Evolutionary conservation across 2,888 invertebrate species (phyloP).

Genomic region (Hyppa rectilinea): DNA sequence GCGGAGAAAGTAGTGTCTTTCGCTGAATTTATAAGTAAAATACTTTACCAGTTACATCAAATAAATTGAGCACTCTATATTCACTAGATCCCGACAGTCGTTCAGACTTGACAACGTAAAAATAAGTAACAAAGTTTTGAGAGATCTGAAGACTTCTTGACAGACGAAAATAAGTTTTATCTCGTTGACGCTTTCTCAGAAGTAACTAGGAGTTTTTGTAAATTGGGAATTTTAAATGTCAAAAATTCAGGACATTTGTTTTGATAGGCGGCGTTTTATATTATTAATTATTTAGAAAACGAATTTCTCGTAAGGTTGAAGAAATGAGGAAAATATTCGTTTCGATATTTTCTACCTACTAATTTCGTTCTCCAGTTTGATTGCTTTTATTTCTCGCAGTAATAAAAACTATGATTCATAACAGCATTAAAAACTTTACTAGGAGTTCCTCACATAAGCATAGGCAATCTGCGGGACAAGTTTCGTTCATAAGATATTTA

Average conservation of each 20-base stretch:
- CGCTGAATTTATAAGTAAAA: constrained; percentile 21
- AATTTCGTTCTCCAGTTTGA: not conserved
- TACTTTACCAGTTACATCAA: constrained; percentile 25
- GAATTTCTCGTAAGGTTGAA: constrained; percentile 9
- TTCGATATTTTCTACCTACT: not conserved
- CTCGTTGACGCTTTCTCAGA: constrained; percentile 27
- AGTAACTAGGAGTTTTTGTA: constrained; percentile 8
- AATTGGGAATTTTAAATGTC: not conserved
- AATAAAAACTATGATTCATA: constrained; percentile 32
- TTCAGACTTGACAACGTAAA: constrained; percentile 50
- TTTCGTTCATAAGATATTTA: constrained; percentile 54
- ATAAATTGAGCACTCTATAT: constrained; percentile 54
- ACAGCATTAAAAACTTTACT: constrained; percentile 20
- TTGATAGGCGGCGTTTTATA: not conserved
- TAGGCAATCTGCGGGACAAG: constrained; percentile 38
- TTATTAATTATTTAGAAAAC: constrained; percentile 12
- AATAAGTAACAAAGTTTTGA: constrained; percentile 56
- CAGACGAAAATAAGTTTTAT: constrained; percentile 46
- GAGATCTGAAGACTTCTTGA: constrained; percentile 46
- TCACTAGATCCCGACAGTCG: constrained; percentile 51
- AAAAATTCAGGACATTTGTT: constrained; percentile 1
- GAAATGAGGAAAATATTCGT: constrained; percentile 21
- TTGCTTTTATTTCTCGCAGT: not conserved
- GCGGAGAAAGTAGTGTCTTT: constrained; percentile 3
- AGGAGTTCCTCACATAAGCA: constrained; percentile 33